Conservation (phyloP, 1,140 invertebrate species). For the honey bee (Apis mellifera) region DNA sequence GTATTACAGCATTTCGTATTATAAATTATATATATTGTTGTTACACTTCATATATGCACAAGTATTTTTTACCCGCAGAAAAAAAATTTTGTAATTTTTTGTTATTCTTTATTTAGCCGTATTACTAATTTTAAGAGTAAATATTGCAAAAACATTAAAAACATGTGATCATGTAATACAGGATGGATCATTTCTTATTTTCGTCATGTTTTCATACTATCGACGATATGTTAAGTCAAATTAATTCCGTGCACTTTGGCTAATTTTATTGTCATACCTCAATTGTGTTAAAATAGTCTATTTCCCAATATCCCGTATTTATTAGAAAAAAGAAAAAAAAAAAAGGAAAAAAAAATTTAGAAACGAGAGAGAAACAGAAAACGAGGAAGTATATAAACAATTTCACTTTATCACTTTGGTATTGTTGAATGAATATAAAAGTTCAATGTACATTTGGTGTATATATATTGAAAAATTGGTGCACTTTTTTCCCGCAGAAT, state of each 20-base stretch:
- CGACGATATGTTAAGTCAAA: slow-evolving; percentile 43
- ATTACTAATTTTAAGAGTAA: slow-evolving; percentile 29
- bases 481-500: background rate
- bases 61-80: slow-evolving; percentile 9
- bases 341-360: background rate
- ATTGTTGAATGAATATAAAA: slow-evolving; percentile 24
- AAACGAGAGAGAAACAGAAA: slow-evolving; percentile 17
- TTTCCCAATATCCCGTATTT: slow-evolving; percentile 15
- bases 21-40: slow-evolving; percentile 30
- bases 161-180: slow-evolving; percentile 50
- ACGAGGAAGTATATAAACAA: slow-evolving; percentile 9
- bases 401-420: slow-evolving; percentile 32
- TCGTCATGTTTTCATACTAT: slow-evolving; percentile 28
- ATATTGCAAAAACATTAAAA: slow-evolving; percentile 62
- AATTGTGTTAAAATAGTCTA: slow-evolving; percentile 47
- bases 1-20: slow-evolving; percentile 58
- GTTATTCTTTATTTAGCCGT: slow-evolving; percentile 20
- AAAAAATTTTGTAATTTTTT: slow-evolving; percentile 21
- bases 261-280: slow-evolving; percentile 65
- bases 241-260: slow-evolving; percentile 48
- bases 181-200: slow-evolving; percentile 42
- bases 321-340: background rate
- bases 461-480: background rate
- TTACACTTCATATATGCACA: slow-evolving; percentile 32
- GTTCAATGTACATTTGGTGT: slow-evolving; percentile 11